phyloP scores from a whole-genome alignment of 2,797 vertebrate genomes.

The Rhadinocentrus ornatus region DNA sequence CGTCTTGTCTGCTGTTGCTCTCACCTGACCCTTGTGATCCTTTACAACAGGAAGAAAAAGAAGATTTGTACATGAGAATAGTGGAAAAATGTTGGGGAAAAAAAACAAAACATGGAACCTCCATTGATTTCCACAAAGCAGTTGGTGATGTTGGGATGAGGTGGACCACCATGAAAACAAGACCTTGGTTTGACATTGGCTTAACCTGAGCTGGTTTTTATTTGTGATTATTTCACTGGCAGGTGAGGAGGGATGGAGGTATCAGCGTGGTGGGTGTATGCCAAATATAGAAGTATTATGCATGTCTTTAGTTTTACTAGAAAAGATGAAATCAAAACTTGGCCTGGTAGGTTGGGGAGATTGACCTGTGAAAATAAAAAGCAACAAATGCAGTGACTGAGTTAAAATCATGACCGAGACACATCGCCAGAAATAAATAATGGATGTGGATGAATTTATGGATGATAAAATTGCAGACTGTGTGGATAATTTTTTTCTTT shows the following conservation, averaged over 20 bases:
- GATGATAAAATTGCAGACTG: constrained; percentile 31
- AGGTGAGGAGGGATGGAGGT: constrained; percentile 14
- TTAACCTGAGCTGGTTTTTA: constrained; percentile 57
- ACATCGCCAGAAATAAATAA: constrained; percentile 26
- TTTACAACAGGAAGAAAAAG: constrained; percentile 40
- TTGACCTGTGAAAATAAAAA: constrained; percentile 29
- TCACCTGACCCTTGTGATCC: constrained; percentile 48
- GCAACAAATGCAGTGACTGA: constrained; percentile 44
- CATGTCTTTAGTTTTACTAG: constrained; percentile 68
- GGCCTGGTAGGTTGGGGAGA: constrained; percentile 39
- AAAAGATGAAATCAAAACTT: constrained; percentile 42
- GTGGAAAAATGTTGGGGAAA: constrained; percentile 5
- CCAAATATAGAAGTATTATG: constrained; percentile 68
- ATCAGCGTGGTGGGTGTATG: constrained; percentile 26
- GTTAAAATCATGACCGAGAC: constrained; percentile 39
- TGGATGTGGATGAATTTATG: constrained; percentile 14
- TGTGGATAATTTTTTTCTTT: constrained; percentile 33
- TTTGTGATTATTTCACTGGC: constrained; percentile 50
- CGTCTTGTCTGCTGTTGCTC: constrained; percentile 48
- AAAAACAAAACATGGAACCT: constrained; percentile 10
- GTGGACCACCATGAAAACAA: constrained; percentile 36
- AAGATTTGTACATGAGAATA: constrained; percentile 13
- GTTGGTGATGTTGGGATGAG: constrained; percentile 26
- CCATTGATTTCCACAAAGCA: constrained; percentile 33
- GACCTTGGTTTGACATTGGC: constrained; percentile 44